phyloP scores from a whole-genome alignment of 2,888 invertebrate species.

The Eretmocerus hayati region DNA sequence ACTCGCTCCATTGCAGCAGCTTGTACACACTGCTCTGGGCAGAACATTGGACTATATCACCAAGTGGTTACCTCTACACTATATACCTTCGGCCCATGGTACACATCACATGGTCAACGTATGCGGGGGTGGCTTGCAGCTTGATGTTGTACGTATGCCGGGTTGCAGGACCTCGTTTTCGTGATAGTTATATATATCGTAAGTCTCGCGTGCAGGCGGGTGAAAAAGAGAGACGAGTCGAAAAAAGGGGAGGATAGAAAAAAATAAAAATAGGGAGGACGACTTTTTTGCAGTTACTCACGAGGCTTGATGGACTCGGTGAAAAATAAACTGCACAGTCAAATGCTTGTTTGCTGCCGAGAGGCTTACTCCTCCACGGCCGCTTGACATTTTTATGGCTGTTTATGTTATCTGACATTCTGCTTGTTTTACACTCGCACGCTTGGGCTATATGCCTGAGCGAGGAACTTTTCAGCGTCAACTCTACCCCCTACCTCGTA shows the following conservation, averaged over 20 bases:
- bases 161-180: too few relatives aligned
- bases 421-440: background rate
- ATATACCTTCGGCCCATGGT: constrained; percentile 14
- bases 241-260: background rate
- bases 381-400: background rate
- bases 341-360: constrained; percentile 6
- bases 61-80: constrained; percentile 42
- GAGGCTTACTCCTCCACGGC: background rate
- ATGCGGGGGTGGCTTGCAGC: too few relatives aligned
- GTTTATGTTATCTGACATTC: background rate
- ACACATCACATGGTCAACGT: background rate
- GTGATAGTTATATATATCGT: constrained; percentile 1
- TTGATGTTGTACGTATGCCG: too few relatives aligned
- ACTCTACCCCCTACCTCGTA: background rate
- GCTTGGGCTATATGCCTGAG: background rate
- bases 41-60: constrained; percentile 38
- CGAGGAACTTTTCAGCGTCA: background rate
- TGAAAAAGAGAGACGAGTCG: constrained; percentile 5
- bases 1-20: too few relatives aligned
- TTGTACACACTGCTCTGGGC: constrained; percentile 18
- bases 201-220: background rate
- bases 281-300: constrained; percentile 5
- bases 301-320: constrained; percentile 12
- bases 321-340: constrained; percentile 2
- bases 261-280: background rate